A percentile compares a stretch with the other conserved stretches of the same genome.
These are phyloP conservation scores for Bedellia somnulentella DNA, from an alignment of 2,888 invertebrate species.

Conservation along the genomic window DNA sequence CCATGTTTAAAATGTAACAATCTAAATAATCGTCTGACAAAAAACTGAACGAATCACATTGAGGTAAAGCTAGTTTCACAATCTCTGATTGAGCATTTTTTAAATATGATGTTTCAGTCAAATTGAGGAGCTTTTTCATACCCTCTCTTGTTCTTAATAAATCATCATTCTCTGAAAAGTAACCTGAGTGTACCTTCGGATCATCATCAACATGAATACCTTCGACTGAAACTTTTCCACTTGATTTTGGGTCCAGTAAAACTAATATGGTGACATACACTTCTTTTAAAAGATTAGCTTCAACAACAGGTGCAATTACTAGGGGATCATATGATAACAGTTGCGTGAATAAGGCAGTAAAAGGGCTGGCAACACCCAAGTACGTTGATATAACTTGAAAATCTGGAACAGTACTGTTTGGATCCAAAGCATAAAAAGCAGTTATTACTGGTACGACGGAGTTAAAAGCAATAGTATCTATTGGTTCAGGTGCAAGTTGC, in stretches of 20 bases:
- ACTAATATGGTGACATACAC: background rate
- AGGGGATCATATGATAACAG: background rate
- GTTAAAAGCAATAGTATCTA: background rate
- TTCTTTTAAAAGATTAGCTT: background rate
- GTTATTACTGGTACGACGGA: too few species aligned
- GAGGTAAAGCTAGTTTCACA: background rate
- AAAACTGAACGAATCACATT: slow-evolving; percentile 4
- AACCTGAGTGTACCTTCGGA: background rate
- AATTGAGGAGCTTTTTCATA: background rate
- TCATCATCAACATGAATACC: background rate
- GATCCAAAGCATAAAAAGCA: too few species aligned
- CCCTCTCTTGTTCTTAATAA: background rate
- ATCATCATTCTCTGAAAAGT: background rate
- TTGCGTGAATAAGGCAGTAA: background rate
- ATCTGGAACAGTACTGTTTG: background rate
- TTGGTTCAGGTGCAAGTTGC: too few species aligned
- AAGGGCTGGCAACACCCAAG: background rate
- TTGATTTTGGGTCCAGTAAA: slow-evolving; percentile 3
- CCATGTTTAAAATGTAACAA: slow-evolving; percentile 4
- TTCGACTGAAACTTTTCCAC: background rate
- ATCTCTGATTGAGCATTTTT: background rate
- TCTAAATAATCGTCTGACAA: slow-evolving; percentile 5
- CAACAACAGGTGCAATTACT: background rate
- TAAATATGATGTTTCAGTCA: slow-evolving; percentile 4
- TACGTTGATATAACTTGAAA: background rate